Percentiles rank a stretch among this genome's conserved stretches.
phyloP scores from a whole-genome alignment of 2,888 invertebrate species.

The Isotomurus palustris region DNA sequence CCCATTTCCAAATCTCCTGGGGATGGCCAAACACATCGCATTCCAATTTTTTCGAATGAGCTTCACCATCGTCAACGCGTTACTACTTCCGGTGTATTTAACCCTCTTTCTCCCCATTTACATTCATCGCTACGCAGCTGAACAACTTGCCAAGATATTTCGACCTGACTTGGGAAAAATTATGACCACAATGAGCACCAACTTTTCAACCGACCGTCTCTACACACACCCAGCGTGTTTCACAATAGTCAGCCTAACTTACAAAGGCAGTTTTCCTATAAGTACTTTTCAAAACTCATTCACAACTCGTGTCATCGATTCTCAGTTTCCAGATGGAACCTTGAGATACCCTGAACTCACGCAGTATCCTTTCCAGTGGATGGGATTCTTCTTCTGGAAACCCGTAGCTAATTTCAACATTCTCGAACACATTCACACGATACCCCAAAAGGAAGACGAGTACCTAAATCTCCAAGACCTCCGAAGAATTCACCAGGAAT shows the following conservation, averaged over 20 bases:
- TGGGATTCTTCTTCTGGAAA: conserved; percentile 24
- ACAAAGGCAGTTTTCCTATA: not conserved
- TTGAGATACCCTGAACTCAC: conserved; percentile 18
- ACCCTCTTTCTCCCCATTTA: not conserved
- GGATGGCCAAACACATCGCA: not conserved
- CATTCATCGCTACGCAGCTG: not conserved
- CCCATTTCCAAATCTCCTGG: not conserved
- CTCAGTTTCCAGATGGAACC: conserved; percentile 1
- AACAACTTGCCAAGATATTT: not conserved
- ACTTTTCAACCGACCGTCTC: not conserved
- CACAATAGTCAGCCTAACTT: not conserved
- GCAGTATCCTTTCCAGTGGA: conserved; percentile 11
- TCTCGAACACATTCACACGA: conserved; percentile 11
- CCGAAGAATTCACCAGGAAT: not conserved
- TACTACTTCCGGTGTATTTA: not conserved
- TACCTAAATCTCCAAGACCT: not conserved
- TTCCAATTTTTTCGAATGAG: not conserved
- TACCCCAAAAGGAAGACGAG: too few relatives aligned
- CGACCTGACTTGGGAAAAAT: not conserved
- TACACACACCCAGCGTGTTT: not conserved
- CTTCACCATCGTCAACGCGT: not conserved
- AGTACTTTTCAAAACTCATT: not conserved
- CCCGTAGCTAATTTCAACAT: conserved; percentile 8
- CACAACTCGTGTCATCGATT: not conserved
- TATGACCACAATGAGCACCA: not conserved